A percentile compares a stretch with the other conserved stretches of the same genome.
Conservation (phyloP, 1,140 invertebrate genomes). For the Heliconius eleuchia region DNA sequence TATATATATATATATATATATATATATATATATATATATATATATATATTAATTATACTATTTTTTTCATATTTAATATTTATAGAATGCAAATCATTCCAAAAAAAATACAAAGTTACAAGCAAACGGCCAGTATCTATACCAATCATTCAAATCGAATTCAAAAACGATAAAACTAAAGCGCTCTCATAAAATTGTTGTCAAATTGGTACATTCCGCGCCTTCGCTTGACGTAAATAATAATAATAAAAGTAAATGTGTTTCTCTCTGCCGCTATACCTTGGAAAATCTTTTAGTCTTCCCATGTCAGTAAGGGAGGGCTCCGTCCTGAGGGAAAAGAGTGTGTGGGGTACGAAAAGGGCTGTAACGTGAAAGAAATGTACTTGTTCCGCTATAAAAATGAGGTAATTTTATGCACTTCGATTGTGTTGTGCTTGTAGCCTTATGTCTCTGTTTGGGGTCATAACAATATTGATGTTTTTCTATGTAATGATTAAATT, state of each 20-base stretch:
- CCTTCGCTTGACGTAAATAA: constrained; percentile 66
- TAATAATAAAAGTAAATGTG: constrained; percentile 75
- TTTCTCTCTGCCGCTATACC: constrained; percentile 60
- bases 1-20: no score
- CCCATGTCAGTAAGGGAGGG: constrained; percentile 53
- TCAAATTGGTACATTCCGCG: constrained; percentile 62
- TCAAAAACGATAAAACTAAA: constrained; percentile 68
- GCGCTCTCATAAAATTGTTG: constrained; percentile 64
- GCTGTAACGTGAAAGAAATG: constrained; percentile 63
- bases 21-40: no score
- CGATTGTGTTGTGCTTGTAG: constrained; percentile 43
- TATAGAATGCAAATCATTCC: no score
- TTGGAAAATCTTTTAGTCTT: constrained; percentile 69
- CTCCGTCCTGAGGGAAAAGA: constrained; percentile 50
- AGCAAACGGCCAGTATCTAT: constrained; percentile 41
- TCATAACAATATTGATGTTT: constrained; percentile 12
- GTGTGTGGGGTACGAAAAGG: constrained; percentile 47
- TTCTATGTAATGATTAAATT: neutral
- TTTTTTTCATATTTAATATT: no score
- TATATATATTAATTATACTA: no score
- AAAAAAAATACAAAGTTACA: neutral
- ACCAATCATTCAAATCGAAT: constrained; percentile 73
- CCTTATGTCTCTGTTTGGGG: constrained; percentile 35
- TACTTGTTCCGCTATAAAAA: constrained; percentile 64
- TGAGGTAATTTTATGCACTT: constrained; percentile 74